Evolutionary conservation across 2,797 vertebrate species (phyloP), one percentile per base, ranked within the genome.

Genomic region (Hydrolagus colliei): DNA sequence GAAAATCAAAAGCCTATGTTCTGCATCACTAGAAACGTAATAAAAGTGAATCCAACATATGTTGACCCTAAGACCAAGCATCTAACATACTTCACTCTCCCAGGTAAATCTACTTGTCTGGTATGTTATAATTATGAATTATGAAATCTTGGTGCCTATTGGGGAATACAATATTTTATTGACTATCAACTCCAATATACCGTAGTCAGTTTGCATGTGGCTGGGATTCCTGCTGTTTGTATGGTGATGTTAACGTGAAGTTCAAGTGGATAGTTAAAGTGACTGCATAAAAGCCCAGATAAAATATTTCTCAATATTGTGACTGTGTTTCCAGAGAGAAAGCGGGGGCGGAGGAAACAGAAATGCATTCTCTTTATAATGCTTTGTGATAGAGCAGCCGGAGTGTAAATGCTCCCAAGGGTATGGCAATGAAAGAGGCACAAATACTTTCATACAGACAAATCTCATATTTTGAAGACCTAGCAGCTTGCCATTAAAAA

Each of bases 381-480:
- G 35, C 79, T 68, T n/a, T 68, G 65, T 71, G 65, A 84, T 84
- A 41, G 79, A 71, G 41, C 32, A 84, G 71, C 52, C 65, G 41
- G 18, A 41, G 32, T 84, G 65, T 71, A 71, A 71, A 84, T 67
- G 68, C 16, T 84, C 79, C 79, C 41, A 71, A 71, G 79, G 65
- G 65, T 67, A 71, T 84, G 79, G 79, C 52, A 63, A 84, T 84
- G 71, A 84, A 84, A 20, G n/a, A 84, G 79, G 27, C 65, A 84
- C 32, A 84, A 71, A 41, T 68, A 84, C 32, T 41, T 35, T 84
- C 18, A n/a, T 84, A n/a, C 71, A 11, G 65, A 68, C 79, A 84
- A 84, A 84, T 84, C 79, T 68, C 10, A 12, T 63, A 84, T 12
- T 82, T 32, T 84, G 79, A 71, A 5, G 79, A 84, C 65, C 32